A percentile compares a stretch with the other conserved stretches of the same genome.
Conservation (phyloP, 2,888 invertebrate species). For the Idaea straminata region DNA sequence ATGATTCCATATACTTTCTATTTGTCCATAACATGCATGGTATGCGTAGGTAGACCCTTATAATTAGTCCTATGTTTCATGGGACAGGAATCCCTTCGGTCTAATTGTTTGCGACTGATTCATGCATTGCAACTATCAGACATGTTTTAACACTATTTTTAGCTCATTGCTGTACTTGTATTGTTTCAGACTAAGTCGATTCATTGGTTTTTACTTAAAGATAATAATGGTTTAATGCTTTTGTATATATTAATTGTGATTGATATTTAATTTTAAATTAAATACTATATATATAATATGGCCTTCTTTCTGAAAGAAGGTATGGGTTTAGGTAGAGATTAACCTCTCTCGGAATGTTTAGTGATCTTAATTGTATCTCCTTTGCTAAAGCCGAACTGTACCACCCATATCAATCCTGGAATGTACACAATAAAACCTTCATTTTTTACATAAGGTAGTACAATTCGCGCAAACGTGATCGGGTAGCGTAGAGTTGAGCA, state of each 20-base stretch:
- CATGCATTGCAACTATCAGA: not conserved
- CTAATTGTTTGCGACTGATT: not conserved
- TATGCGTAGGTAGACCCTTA: not conserved
- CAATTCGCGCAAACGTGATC: slow-evolving; percentile 1
- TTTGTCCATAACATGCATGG: not conserved
- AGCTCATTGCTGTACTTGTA: not conserved
- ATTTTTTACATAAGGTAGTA: not conserved
- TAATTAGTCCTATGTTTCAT: not conserved
- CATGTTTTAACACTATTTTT: not conserved
- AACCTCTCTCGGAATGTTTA: not conserved
- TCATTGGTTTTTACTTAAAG: not conserved
- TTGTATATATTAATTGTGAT: too few species aligned
- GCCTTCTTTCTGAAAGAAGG: too few species aligned
- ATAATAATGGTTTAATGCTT: not conserved
- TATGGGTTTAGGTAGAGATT: too few species aligned
- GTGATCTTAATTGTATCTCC: not conserved
- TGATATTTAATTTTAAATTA: too few species aligned
- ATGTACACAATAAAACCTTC: not conserved
- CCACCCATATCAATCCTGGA: not conserved
- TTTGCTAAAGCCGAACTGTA: not conserved
- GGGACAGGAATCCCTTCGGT: not conserved
- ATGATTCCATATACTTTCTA: not conserved
- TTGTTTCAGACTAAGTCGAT: not conserved
- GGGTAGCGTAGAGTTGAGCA: slow-evolving; percentile 17
- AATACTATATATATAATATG: too few species aligned